These are phyloP conservation scores for Hypercompe scribonia DNA, from an alignment of 2,888 invertebrate species.

Conservation along the genomic window DNA sequence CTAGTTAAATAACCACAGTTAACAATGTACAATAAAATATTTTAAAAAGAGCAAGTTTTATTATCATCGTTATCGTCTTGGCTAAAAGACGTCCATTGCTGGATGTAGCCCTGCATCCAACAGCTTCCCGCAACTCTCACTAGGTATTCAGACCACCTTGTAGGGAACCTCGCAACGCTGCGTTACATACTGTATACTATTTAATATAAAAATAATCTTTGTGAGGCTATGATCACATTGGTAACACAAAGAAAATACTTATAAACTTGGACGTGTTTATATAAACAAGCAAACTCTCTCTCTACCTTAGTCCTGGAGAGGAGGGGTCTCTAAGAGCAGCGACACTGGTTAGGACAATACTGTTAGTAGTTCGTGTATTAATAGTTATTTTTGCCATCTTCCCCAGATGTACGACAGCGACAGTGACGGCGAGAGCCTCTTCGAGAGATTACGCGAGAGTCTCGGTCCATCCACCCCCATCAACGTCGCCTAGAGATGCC, in stretches of 20 bases:
- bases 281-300: neutral
- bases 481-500: conserved; percentile 63
- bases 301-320: too few relatives aligned
- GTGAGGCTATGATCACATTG: too few relatives aligned
- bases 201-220: neutral
- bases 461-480: conserved; percentile 52
- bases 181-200: too few relatives aligned
- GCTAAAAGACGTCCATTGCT: too few relatives aligned
- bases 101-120: too few relatives aligned
- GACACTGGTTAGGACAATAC: neutral
- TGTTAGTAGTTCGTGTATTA: conserved; percentile 8
- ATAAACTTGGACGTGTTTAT: neutral
- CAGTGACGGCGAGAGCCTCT: conserved; percentile 66
- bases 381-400: conserved; percentile 36
- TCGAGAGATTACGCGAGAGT: conserved; percentile 63
- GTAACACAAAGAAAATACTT: neutral
- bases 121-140: too few relatives aligned
- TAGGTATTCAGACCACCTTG: too few relatives aligned
- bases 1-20: neutral
- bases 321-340: too few relatives aligned
- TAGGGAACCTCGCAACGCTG: too few relatives aligned
- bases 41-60: too few relatives aligned
- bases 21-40: too few relatives aligned
- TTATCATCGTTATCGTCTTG: too few relatives aligned
- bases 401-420: conserved; percentile 60